phyloP scores from a whole-genome alignment of 2,888 invertebrate genomes.

The Apotomis turbidana region DNA sequence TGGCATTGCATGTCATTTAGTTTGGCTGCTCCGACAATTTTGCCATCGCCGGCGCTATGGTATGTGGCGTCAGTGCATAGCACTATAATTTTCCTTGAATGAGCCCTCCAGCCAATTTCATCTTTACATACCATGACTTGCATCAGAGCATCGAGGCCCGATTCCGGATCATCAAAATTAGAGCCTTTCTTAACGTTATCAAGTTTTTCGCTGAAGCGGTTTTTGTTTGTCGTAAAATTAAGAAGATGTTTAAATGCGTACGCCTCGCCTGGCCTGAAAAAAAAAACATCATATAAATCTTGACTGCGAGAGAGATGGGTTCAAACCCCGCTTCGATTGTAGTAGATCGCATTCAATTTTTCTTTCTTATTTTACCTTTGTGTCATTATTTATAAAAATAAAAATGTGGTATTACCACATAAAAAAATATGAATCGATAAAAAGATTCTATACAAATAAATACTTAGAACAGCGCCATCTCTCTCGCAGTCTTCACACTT shows the following conservation, averaged over 20 bases:
- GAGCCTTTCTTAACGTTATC: constrained; percentile 70
- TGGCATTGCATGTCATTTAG: constrained; percentile 90
- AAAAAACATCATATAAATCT: not conserved
- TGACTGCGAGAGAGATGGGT: too few species aligned
- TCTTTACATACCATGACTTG: constrained; percentile 87
- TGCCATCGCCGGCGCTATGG: constrained; percentile 92
- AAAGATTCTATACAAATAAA: too few species aligned
- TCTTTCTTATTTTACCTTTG: too few species aligned
- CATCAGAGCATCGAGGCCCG: constrained; percentile 94
- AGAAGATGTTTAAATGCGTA: constrained; percentile 92
- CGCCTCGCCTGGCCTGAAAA: constrained; percentile 41
- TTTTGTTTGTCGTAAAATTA: constrained; percentile 83
- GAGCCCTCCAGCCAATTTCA: constrained; percentile 90
- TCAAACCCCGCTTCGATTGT: too few species aligned
- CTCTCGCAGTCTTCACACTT: too few species aligned
- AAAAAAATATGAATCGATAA: too few species aligned
- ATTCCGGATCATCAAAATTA: constrained; percentile 89
- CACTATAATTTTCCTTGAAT: constrained; percentile 89
- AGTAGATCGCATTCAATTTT: too few species aligned
- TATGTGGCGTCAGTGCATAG: constrained; percentile 91
- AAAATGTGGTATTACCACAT: too few species aligned
- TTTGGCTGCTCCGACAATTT: constrained; percentile 86
- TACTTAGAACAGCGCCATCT: too few species aligned
- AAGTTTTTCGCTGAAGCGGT: constrained; percentile 70
- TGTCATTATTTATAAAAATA: too few species aligned